Conservation (phyloP, 2,797 vertebrate species). For the Sebastiscus albofasciatus region DNA sequence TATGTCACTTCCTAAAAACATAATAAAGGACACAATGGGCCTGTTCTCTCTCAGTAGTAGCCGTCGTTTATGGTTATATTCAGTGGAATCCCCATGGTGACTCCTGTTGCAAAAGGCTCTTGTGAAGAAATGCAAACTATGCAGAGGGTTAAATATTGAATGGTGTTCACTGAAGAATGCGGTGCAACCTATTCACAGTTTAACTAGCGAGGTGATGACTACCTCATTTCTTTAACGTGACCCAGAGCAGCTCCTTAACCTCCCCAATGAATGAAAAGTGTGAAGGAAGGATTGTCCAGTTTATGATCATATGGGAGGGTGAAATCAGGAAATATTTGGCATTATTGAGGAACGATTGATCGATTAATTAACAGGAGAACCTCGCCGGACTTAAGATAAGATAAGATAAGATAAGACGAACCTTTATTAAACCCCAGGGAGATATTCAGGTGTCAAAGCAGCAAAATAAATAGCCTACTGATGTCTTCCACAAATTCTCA, state of each 20-base stretch:
- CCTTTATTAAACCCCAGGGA: too few species aligned
- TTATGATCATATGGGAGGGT: neutral
- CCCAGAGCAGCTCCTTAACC: too few species aligned
- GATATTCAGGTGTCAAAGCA: too few species aligned
- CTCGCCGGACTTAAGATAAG: too few species aligned
- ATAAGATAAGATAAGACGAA: too few species aligned
- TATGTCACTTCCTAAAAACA: neutral
- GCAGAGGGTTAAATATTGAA: constrained; percentile 69
- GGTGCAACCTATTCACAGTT: constrained; percentile 34
- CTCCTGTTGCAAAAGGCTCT: constrained; percentile 34
- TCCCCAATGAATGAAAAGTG: too few species aligned
- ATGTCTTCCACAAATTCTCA: neutral
- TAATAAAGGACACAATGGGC: neutral
- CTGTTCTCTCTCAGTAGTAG: neutral
- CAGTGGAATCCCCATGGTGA: constrained; percentile 49
- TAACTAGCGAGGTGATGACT: constrained; percentile 40
- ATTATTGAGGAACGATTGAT: constrained; percentile 7
- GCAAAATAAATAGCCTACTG: too few species aligned
- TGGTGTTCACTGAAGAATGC: constrained; percentile 46
- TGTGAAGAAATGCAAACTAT: constrained; percentile 48
- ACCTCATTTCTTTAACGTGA: constrained; percentile 31
- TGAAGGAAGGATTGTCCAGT: neutral
- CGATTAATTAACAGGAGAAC: neutral
- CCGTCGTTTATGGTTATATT: constrained; percentile 59
- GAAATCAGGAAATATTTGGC: neutral